These are phyloP conservation scores for Phyllostomus discolor DNA, from an alignment of 2,113 vertebrate genomes.

Conservation along the genomic window DNA sequence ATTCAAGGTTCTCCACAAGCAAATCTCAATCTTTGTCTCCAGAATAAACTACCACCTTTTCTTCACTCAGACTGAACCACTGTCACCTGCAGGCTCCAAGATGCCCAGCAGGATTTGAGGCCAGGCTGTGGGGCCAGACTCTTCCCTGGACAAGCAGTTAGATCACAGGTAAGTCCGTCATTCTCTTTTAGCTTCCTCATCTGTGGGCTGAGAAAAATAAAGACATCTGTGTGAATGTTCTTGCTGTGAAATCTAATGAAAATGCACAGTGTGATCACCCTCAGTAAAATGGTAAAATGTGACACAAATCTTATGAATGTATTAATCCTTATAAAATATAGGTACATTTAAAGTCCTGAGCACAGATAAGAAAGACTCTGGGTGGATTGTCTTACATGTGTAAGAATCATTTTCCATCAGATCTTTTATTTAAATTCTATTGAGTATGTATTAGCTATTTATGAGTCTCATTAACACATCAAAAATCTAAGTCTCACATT, in stretches of 20 bases:
- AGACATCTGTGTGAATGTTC: neutral
- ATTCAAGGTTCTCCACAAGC: neutral
- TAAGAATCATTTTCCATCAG: neutral
- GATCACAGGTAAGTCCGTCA: neutral
- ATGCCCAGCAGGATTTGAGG: neutral
- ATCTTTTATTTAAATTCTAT: slow-evolving; percentile 10
- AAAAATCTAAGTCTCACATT: neutral
- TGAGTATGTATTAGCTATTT: neutral
- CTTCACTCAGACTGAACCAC: neutral
- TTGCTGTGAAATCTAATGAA: neutral
- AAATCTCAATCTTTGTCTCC: neutral
- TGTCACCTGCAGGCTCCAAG: neutral
- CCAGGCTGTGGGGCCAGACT: neutral
- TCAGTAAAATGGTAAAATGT: neutral
- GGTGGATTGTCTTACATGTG: neutral
- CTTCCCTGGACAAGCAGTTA: neutral
- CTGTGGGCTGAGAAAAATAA: neutral
- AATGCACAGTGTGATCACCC: neutral
- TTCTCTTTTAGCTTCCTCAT: neutral
- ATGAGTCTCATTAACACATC: neutral
- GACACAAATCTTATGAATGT: neutral
- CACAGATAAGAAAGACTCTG: neutral
- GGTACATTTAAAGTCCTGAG: neutral
- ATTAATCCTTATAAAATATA: neutral
- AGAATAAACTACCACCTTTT: neutral